Percentiles rank a stretch among this genome's conserved stretches.
These are phyloP conservation scores for Gallinago solitaria DNA, from an alignment of 2,797 vertebrate genomes.

Conservation along the genomic window DNA sequence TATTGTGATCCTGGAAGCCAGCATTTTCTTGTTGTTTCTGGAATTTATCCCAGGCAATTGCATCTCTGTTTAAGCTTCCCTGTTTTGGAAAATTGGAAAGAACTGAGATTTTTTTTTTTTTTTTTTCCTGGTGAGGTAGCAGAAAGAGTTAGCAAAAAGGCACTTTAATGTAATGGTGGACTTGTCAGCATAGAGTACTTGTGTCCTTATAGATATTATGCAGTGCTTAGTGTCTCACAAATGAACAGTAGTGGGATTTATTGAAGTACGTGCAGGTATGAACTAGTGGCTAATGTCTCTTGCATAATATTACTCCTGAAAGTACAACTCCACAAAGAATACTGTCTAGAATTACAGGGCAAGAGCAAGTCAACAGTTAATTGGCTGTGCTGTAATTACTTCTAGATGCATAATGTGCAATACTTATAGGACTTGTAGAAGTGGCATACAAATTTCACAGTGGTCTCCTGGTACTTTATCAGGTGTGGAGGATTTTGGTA, in stretches of 20 bases:
- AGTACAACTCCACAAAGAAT: slow-evolving; percentile 61
- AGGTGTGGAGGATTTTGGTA: slow-evolving; percentile 43
- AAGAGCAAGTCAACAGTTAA: slow-evolving; percentile 67
- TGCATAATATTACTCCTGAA: slow-evolving; percentile 35
- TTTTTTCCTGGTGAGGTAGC: neutral
- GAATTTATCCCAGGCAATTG: neutral
- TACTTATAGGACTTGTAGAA: slow-evolving; percentile 48
- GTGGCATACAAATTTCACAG: slow-evolving; percentile 17
- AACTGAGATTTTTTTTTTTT: neutral
- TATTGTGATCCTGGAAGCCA: neutral
- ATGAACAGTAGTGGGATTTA: neutral
- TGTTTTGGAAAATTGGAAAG: neutral
- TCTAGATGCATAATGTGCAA: slow-evolving; percentile 51
- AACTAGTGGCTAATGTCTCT: slow-evolving; percentile 3
- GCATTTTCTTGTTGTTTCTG: neutral
- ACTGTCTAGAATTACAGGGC: slow-evolving; percentile 54
- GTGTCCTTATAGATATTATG: neutral
- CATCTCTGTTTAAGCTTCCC: neutral
- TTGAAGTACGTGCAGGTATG: slow-evolving; percentile 4
- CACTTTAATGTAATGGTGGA: neutral
- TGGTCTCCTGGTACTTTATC: slow-evolving; percentile 31
- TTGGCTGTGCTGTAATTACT: slow-evolving; percentile 65
- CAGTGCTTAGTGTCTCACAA: neutral
- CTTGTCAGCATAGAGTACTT: neutral
- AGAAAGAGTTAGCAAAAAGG: neutral